Base-by-base conservation (phyloP, 2,113 vertebrate species). In the Hemibagrus wyckioides region DNA sequence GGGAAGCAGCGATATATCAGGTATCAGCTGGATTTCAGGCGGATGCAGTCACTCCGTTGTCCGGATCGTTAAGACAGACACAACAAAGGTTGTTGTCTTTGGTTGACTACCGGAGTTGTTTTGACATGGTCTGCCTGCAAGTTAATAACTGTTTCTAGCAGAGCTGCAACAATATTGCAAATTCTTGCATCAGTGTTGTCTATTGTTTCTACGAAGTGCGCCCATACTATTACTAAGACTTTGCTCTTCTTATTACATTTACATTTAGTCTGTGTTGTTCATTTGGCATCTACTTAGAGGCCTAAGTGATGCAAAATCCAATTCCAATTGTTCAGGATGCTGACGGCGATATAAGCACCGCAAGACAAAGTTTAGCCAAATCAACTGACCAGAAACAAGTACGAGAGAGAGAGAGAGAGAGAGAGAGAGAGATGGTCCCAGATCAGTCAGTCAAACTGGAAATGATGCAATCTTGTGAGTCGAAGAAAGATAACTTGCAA, bases 161-260 rank as follows among this genome's bases (percentile, higher is more conserved):
- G 65, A 36, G 13, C 56, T 84, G 83, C 63, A 71, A 10, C 44
- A 84, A 21, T 73, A 28, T 84, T 84, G 83, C 65, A 54, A 41
- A 48, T 33, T 73, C 63, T 84, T 84, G 65, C 83, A 73, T 61
- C 83, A 84, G 48, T 73, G 25, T 83, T 83, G 48, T 30, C 15
- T 36, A 56, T 56, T 73, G 63, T 73, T 30, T 84, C 30, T 71
- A 39, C 82, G 13, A 59, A 59, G 33, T 81, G 77, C 25, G 4
- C 54, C 10, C 54, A 59, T 41, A 59, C 54, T 59, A 59, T 39
- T 59, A 59, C 79, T 25, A 13, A 57, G 30, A 36, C 48, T 14
- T n/a, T 84, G 30, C 57, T 73, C 7, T 73, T 73, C 17, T 73
- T 39, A 73, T 71, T 33, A 73, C 48, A 39, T 84, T 73, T 84